phyloP scores from a whole-genome alignment of 1,140 invertebrate species.

The Lerema accius region DNA sequence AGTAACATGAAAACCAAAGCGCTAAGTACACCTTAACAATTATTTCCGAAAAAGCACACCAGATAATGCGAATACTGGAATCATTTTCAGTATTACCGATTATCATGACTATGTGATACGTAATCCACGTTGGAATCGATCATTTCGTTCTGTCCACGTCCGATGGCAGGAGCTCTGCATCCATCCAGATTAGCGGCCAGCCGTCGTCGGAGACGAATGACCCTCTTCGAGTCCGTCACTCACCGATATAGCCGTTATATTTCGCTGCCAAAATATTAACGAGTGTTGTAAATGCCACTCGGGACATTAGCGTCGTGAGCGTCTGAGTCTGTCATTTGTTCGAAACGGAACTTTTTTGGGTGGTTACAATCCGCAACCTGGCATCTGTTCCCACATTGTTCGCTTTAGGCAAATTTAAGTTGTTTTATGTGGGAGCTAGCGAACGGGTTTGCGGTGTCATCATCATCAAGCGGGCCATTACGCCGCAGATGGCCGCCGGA shows the following conservation, averaged over 20 bases:
- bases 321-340: background rate
- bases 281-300: background rate
- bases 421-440: background rate
- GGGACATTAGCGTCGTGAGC: background rate
- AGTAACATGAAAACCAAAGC: no score
- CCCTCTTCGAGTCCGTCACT: background rate
- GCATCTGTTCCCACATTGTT: background rate
- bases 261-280: background rate
- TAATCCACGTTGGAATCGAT: no score
- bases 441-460: background rate
- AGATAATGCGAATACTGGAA: no score
- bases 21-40: no score
- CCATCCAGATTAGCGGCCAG: background rate
- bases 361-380: background rate
- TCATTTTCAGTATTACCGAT: no score
- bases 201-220: background rate
- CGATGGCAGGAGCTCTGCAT: background rate
- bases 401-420: background rate
- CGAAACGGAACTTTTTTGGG: background rate
- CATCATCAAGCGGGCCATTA: background rate
- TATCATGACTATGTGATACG: no score
- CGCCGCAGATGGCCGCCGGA: background rate
- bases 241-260: background rate
- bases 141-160: background rate
- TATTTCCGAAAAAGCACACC: no score